A percentile compares a stretch with the other conserved stretches of the same genome.
These are phyloP conservation scores for Nyctereutes procyonoides DNA, from an alignment of 2,113 vertebrate species.

Conservation along the genomic window DNA sequence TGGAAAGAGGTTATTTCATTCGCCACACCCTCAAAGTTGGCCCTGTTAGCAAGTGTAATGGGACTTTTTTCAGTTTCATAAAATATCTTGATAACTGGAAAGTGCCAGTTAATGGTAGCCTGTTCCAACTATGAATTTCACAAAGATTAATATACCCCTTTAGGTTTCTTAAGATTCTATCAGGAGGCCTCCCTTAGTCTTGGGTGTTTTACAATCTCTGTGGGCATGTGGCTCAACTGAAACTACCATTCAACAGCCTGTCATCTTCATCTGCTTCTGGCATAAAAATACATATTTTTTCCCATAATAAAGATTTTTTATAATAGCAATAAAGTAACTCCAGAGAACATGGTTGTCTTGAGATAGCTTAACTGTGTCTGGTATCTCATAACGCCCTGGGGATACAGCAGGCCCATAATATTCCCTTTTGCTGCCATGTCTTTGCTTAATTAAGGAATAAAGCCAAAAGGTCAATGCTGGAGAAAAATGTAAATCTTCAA, in stretches of 20 bases:
- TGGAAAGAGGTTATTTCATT: slow-evolving; percentile 81
- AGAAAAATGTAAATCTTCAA: slow-evolving; percentile 88
- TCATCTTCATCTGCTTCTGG: slow-evolving; percentile 90
- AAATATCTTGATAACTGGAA: slow-evolving; percentile 90
- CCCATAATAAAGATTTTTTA: slow-evolving; percentile 92
- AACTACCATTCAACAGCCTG: slow-evolving; percentile 88
- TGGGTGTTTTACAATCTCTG: slow-evolving; percentile 89
- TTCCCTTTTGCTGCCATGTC: slow-evolving; percentile 86
- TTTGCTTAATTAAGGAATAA: slow-evolving; percentile 88
- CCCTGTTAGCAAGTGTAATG: slow-evolving; percentile 87
- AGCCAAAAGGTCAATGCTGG: slow-evolving; percentile 89
- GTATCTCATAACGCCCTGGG: slow-evolving; percentile 87
- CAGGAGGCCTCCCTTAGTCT: slow-evolving; percentile 81
- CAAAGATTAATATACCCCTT: slow-evolving; percentile 91
- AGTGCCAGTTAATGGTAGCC: slow-evolving; percentile 89
- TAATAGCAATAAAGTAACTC: slow-evolving; percentile 91
- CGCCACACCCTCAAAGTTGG: slow-evolving; percentile 88
- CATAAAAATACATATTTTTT: slow-evolving; percentile 92
- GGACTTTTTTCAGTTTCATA: slow-evolving; percentile 89
- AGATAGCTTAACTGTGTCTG: slow-evolving; percentile 90
- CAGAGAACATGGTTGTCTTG: slow-evolving; percentile 90
- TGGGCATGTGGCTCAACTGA: slow-evolving; percentile 86
- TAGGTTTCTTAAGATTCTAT: slow-evolving; percentile 87
- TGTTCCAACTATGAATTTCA: slow-evolving; percentile 90
- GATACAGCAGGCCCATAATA: slow-evolving; percentile 87